Evolutionary conservation across 2,113 vertebrate genomes (phyloP), one percentile per base, ranked within the genome.

Genomic region (Xiphophorus maculatus): DNA sequence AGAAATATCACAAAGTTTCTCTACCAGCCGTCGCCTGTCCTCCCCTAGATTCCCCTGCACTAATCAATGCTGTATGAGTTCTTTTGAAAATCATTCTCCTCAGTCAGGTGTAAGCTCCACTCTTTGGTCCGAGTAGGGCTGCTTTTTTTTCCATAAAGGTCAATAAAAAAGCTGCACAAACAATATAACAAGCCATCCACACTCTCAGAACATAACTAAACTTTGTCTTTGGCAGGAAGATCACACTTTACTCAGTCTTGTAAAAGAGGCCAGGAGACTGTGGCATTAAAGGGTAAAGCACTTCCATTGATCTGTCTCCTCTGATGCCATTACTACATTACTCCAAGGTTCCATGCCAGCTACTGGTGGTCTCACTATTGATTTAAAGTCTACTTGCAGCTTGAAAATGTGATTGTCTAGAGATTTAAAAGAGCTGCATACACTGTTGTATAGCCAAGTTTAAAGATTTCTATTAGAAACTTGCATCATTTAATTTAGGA

Each of bases 301-400:
- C 27, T 67, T 67, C 37, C 37, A 67, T 67, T 67, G 65, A 67
- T 67, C 65, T 27, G 37, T 67, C 37, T 67, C 65, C 65, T 67
- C 65, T 67, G 65, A 42, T 28, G 35, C 65, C 65, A 67, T 67
- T 67, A 67, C 35, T 66, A 25, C 65, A 67, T 67, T 67, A 67
- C 65, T 40, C 42, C 65, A 67, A 67, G 65, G 65, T 67, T 67
- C 37, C 65, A 42, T 67, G 65, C 37, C 65, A 67, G 37, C 37
- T 40, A 15, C 37, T 35, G 37, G 37, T 67, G 65, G 37, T 67
- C 42, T 67, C 37, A 67, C 37, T 67, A 67, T 67, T 67, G 65
- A 44, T 42, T 67, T 67, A 44, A 40, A 42, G 25, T 28, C 65
- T 27, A 17, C 65, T 44, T 67, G 13, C 25, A n/a, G 40, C 35